Conservation (phyloP, 2,888 invertebrate species). For the Drosophila prolongata region DNA sequence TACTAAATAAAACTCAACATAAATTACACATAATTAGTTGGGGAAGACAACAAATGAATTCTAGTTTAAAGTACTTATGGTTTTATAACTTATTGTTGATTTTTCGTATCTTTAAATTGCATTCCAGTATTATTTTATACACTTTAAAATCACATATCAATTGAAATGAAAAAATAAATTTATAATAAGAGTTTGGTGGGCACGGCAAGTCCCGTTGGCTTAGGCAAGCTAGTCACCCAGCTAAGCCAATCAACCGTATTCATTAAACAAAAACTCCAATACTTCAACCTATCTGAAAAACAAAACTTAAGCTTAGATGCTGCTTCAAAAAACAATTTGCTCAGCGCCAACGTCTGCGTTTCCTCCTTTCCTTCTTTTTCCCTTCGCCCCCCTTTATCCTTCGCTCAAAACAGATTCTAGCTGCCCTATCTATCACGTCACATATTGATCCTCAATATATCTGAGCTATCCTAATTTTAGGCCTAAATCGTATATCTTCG, state of each 20-base stretch:
- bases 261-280: slow-evolving; percentile 46
- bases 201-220: slow-evolving; percentile 5
- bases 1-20: slow-evolving; percentile 68
- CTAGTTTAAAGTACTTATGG: slow-evolving; percentile 55
- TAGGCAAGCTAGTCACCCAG: background rate
- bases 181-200: slow-evolving; percentile 47
- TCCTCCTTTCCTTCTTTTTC: background rate
- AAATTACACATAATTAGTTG: slow-evolving; percentile 71
- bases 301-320: slow-evolving; percentile 62
- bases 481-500: slow-evolving; percentile 44
- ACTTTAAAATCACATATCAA: slow-evolving; percentile 72
- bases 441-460: slow-evolving; percentile 1
- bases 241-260: slow-evolving; percentile 12
- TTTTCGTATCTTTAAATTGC: slow-evolving; percentile 56
- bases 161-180: slow-evolving; percentile 57
- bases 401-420: slow-evolving; percentile 10
- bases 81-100: slow-evolving; percentile 15
- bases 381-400: too few relatives aligned
- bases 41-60: slow-evolving; percentile 74
- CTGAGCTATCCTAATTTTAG: slow-evolving; percentile 22
- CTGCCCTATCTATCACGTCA: slow-evolving; percentile 37
- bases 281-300: slow-evolving; percentile 27
- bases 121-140: slow-evolving; percentile 37
- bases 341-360: slow-evolving; percentile 24
- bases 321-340: slow-evolving; percentile 51